Evolutionary conservation across 2,797 vertebrate species (phyloP), one percentile per base, ranked within the genome.

Genomic region (Orientallactaga sibirica): DNA sequence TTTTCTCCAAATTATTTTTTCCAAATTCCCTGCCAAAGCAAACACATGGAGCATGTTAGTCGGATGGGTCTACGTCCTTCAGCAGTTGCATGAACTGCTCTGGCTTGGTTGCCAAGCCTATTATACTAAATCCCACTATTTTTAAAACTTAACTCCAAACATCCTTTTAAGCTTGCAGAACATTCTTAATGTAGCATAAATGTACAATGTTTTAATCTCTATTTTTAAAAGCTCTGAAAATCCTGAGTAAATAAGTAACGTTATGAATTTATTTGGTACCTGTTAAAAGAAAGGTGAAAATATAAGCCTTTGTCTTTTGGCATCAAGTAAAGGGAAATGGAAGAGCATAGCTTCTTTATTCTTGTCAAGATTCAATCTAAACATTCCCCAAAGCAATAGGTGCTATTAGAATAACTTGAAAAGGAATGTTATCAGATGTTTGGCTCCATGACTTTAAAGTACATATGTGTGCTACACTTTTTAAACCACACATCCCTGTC

Each of bases 1-100:
- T 98, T 98, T 96, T 98, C 92, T 98, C 95, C 94, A 98, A 98
- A 98, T 98, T 95, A 98, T 98, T 98, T 99, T 48, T 99, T 98
- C 98, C 98, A 97, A 95, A 92, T 98, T 97, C 97, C 86, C 94
- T 98, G 98, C 98, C 98, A 99, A 98, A 98, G 94, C 94, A 98
- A 98, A 98, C 98, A 98, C 98, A 98, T 98, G 98, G 98, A 98
- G 95, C 62, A 88, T 84, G 97, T 98, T 98, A 98, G 97, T 97
- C 97, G 98, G 97, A 96, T 62, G 52, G 94, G 95, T 93, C 97
- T 74, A 64, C 95, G 96, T 98, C 97, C 97, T 98, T 98, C 95
- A 67, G 98, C 98, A 98, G 98, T 97, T 98, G 97, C 97, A 98
- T 97, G 98, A 98, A 95, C 96, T 97, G 83, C 88, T 89, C 19